Base-by-base conservation (phyloP, 2,888 invertebrate genomes). In the Netelia virgata region DNA sequence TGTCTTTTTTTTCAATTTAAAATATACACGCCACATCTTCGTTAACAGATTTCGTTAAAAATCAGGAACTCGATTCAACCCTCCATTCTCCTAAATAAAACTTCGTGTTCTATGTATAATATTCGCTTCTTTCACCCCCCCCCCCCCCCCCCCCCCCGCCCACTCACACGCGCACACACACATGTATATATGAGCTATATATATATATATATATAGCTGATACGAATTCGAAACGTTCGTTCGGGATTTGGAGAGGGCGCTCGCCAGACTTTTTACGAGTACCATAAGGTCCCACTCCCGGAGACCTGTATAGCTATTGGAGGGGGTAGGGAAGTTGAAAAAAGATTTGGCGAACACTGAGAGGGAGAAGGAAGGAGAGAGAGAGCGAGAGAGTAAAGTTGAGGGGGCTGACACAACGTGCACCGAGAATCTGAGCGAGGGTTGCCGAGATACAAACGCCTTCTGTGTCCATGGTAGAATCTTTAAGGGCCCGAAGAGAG, bases 201-300 rank as follows among this genome's bases (percentile, higher is more conserved):
- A 53, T 69, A 77, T 36, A 18, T 70, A 41, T 18, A 50, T 43
- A 69, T 69, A 69, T 68, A 69, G n/a, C 61, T 70, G 69, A 61
- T 20, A 47, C 59, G 69, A 68, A 68, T 78, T 57, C 73, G 68
- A 55, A 81, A 63, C 47, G 61, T 36, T 69, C 77, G 36, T 57
- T 47, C 20, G 78, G 66, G 53, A 55, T 70, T 73, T 70, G 28
- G 50, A 50, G 53, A 70, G 55, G n/a, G 5, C 28, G 75, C 36
- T 59, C 55, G 72, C 80, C 80, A 81, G 77, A 80, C 80, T 73
- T 84, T 84, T 77, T 84, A 81, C 84, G 80, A 72, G 79, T 76
- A 69, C 80, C 80, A 84, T 84, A 81, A 84, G 80, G 84, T 82
- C 66, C 59, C 43, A 47, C 63, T 68, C 66, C 53, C 50, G 76